Evolutionary conservation across 2,113 vertebrate species (phyloP).

Genomic region (Vulpes vulpes): DNA sequence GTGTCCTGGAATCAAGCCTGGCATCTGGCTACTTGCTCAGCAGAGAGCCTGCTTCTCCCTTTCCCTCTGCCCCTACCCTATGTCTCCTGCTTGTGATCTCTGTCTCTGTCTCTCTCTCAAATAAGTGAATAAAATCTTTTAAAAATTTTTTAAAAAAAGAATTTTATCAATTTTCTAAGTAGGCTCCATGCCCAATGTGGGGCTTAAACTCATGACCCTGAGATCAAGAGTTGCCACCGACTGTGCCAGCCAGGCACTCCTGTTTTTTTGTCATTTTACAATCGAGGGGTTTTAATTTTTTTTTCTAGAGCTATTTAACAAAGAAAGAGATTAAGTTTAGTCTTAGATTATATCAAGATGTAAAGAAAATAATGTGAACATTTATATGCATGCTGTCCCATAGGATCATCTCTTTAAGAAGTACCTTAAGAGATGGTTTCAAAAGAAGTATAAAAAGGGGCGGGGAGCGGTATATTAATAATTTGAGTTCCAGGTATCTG

Average conservation of each 20-base stretch:
- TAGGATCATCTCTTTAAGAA: slow-evolving; percentile 18
- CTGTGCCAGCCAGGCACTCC: background rate
- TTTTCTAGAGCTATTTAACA: background rate
- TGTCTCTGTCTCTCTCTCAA: too few species aligned
- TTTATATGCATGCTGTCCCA: background rate
- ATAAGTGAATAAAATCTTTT: too few species aligned
- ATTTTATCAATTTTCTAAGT: background rate
- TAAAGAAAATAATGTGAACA: slow-evolving; percentile 51
- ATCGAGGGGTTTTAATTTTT: slow-evolving; percentile 4
- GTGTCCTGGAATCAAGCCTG: too few species aligned
- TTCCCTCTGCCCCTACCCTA: too few species aligned
- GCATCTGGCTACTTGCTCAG: too few species aligned
- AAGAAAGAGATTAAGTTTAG: background rate
- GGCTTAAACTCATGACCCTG: background rate
- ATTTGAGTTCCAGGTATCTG: slow-evolving; percentile 74
- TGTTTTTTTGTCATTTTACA: background rate
- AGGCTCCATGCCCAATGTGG: background rate
- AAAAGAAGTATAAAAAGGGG: background rate
- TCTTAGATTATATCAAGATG: slow-evolving; percentile 35
- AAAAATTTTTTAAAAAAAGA: too few species aligned
- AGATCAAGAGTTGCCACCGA: background rate
- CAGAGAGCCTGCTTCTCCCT: too few species aligned
- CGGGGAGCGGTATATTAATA: slow-evolving; percentile 56
- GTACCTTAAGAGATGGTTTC: slow-evolving; percentile 24
- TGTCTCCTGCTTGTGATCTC: too few species aligned